Evolutionary conservation across 2,888 invertebrate species (phyloP), one percentile per base, ranked within the genome.

Genomic region (Deroplatys truncata): DNA sequence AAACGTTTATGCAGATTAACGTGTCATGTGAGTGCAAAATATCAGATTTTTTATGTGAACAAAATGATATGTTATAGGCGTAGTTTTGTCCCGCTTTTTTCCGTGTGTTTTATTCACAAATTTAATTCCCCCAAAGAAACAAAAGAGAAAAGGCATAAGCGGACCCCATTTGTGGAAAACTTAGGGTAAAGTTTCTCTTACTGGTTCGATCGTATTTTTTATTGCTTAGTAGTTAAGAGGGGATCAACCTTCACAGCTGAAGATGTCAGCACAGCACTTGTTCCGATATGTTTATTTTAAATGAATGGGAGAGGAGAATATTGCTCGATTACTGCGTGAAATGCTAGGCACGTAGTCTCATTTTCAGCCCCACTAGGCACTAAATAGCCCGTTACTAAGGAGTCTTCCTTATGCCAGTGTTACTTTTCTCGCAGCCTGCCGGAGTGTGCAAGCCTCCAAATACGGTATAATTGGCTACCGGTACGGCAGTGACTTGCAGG

Each of bases 391-490:
- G 56, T 72, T 72, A 72, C 56, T 85, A 49, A 85, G 43, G 85
- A 85, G 43, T 43, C 43, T 15, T 28, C n/a, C 84, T 84, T 84
- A 31, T 84, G 31, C 84, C 31, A 15, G 84, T 84, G 84, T 29
- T 84, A 84, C 84, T 29, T 29, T n/a, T 56, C 49, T 10, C 28
- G 56, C 85, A 13, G n/a, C 56, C 10, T 10, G 49, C 85, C 25
- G 49, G 25, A 35, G 85, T 85, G 85, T 49, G 28, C 25, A 28
- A n/a, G 49, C 85, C 85, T 72, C 56, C 56, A 85, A 49, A 85
- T 85, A 85, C 28, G 85, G 85, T 49, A 56, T 85, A 85, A 85
- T 85, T 85, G 85, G 49, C 85, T 85, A 85, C 43, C 43, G 43
- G 56, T 72, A 72, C 20, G 20, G 56, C 56, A 72, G 56, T 72